Base-by-base conservation (phyloP, 2,797 vertebrate species). In the Myotis planiceps region DNA sequence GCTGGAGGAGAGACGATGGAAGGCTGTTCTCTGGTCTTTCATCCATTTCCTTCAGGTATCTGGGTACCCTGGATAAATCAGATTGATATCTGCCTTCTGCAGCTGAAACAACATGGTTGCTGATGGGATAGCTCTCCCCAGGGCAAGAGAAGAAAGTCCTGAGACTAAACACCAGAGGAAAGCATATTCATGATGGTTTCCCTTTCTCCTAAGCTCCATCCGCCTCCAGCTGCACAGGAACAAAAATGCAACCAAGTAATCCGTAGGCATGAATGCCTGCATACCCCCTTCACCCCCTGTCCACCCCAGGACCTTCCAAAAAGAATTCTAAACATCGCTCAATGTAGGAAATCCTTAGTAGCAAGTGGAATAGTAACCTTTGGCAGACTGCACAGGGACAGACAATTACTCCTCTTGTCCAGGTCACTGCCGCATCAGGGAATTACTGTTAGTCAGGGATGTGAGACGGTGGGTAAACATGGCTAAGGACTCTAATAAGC, bases 361-460 rank as follows among this genome's bases (percentile, higher is more conserved):
- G 45, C 34, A 76, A 68, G 4, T 81, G 51, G 18, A 86, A 84
- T 29, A 68, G 29, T 55, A 89, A 96, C 42, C 42, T 96, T 85
- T 87, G 47, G 27, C 58, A 94, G 63, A 69, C 2, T 45, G n/a
- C 42, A 71, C 23, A 90, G 39, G 15, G 23, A 7, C 34, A 88
- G 76, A 94, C 92, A 95, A 91, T 75, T 58, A 39, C 3, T 90
- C 27, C 9, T 90, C 55, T 75, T 66, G 68, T 82, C 69, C 74
- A 60, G 51, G n/a, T 82, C 51, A 90, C 13, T 85, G 75, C 60
- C 88, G 80, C 72, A 55, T 87, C 15, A 47, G 65, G 60, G 45
- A 39, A 47, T 83, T 90, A 58, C 19, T 86, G 27, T 49, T 80
- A 32, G 23, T 69, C 29, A 32, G 45, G 6, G 51, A 69, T 82